A percentile compares a stretch with the other conserved stretches of the same genome.
phyloP scores from a whole-genome alignment of 2,888 invertebrate genomes.

The Norana najaformis region DNA sequence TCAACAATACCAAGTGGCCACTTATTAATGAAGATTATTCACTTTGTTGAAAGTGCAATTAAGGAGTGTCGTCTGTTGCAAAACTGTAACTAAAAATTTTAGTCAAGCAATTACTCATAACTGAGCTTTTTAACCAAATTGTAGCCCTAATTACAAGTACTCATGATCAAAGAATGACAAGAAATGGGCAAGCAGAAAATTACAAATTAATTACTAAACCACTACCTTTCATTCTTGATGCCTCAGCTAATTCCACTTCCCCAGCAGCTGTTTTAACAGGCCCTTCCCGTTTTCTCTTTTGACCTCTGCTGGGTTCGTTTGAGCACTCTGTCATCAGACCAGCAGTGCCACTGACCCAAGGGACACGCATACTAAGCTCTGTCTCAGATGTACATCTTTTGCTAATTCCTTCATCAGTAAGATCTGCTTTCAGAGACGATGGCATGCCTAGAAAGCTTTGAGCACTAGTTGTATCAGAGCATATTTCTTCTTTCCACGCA shows the following conservation, averaged over 20 bases:
- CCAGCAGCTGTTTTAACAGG: background rate
- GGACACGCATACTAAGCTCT: background rate
- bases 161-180: background rate
- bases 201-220: background rate
- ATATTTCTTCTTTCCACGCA: background rate
- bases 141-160: background rate
- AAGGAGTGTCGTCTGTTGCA: too few relatives aligned
- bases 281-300: background rate
- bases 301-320: background rate
- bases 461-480: background rate
- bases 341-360: background rate
- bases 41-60: too few relatives aligned
- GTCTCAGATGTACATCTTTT: background rate
- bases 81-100: too few relatives aligned
- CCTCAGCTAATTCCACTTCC: background rate
- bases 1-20: too few relatives aligned
- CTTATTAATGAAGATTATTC: too few relatives aligned
- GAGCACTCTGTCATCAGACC: background rate
- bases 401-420: background rate
- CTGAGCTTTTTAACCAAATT: too few relatives aligned
- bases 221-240: conserved; percentile 7
- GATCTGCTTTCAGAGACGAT: background rate
- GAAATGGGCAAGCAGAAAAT: background rate
- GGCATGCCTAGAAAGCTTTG: background rate
- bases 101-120: too few relatives aligned